phyloP scores from a whole-genome alignment of 2,888 invertebrate genomes.

The Asteroscopus sphinx region DNA sequence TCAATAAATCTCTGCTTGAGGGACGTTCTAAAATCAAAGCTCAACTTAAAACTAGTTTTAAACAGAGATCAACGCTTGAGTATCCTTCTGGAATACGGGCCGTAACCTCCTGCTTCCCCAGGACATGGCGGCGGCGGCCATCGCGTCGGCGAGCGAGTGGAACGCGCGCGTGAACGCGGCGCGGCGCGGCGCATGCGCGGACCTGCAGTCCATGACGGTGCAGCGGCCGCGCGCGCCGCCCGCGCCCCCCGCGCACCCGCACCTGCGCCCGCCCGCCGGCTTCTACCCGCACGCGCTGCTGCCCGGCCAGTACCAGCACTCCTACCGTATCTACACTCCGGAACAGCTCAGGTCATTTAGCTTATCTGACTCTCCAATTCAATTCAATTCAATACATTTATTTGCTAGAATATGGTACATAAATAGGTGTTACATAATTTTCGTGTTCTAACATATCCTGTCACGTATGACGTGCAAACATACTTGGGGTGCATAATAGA shows the following conservation, averaged over 20 bases:
- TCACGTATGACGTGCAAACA: too few species aligned
- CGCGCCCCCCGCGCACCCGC: slow-evolving; percentile 84
- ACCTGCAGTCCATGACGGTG: slow-evolving; percentile 97
- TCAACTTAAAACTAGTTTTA: too few species aligned
- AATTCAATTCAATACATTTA: too few species aligned
- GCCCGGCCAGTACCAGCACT: slow-evolving; percentile 98
- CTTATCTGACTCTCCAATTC: too few species aligned
- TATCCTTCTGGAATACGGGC: too few species aligned
- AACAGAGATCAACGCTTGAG: too few species aligned
- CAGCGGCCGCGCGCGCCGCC: slow-evolving; percentile 88
- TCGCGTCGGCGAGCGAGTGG: slow-evolving; percentile 96
- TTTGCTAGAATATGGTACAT: too few species aligned
- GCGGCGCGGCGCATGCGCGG: slow-evolving; percentile 95
- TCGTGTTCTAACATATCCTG: too few species aligned
- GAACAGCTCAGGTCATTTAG: slow-evolving; percentile 92
- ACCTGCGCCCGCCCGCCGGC: slow-evolving; percentile 86
- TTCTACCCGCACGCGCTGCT: slow-evolving; percentile 97
- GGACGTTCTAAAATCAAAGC: too few species aligned
- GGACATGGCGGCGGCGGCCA: slow-evolving; percentile 94
- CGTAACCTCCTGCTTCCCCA: slow-evolving; percentile 61
- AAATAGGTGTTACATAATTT: too few species aligned
- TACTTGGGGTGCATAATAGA: too few species aligned
- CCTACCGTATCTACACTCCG: slow-evolving; percentile 94
- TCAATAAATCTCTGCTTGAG: too few species aligned
- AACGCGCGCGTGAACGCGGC: slow-evolving; percentile 95